Evolutionary conservation across 2,113 vertebrate genomes (phyloP).

Genomic region (Lophius piscatorius): DNA sequence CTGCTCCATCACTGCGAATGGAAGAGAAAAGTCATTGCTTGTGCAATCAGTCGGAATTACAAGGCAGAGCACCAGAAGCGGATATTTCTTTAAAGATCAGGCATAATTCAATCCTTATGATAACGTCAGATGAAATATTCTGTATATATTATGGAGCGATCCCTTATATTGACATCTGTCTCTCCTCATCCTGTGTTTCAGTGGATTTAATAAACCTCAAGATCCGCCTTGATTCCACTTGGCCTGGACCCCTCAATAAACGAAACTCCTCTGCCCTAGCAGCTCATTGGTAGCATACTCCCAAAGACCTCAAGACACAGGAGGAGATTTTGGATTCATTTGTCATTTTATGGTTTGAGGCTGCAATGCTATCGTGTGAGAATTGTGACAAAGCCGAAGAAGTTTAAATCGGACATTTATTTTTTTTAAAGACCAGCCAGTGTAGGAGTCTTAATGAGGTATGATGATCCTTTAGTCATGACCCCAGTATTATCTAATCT

Average conservation of each 20-base stretch:
- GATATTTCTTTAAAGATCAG: constrained; percentile 26
- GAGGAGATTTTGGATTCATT: background rate
- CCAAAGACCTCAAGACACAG: background rate
- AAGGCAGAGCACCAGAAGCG: constrained; percentile 23
- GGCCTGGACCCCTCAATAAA: constrained; percentile 48
- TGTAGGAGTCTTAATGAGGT: background rate
- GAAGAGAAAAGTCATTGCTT: constrained; percentile 57
- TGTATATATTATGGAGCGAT: background rate
- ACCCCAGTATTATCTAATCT: constrained; percentile 16
- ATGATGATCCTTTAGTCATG: constrained; percentile 12
- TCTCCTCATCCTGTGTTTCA: constrained; percentile 16
- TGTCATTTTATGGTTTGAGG: background rate
- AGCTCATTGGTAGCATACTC: constrained; percentile 10
- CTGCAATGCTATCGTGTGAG: background rate
- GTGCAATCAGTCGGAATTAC: constrained; percentile 56
- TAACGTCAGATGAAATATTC: constrained; percentile 1
- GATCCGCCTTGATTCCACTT: constrained; percentile 55
- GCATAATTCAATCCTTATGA: constrained; percentile 14
- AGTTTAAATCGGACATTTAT: background rate
- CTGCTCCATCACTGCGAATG: constrained; percentile 50
- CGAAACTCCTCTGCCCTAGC: constrained; percentile 14
- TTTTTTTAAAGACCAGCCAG: constrained; percentile 1
- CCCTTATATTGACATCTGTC: constrained; percentile 5
- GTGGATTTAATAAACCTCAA: constrained; percentile 20
- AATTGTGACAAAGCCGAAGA: background rate